These are phyloP conservation scores for Cantharis lateralis DNA, from an alignment of 2,888 invertebrate species.

Conservation along the genomic window DNA sequence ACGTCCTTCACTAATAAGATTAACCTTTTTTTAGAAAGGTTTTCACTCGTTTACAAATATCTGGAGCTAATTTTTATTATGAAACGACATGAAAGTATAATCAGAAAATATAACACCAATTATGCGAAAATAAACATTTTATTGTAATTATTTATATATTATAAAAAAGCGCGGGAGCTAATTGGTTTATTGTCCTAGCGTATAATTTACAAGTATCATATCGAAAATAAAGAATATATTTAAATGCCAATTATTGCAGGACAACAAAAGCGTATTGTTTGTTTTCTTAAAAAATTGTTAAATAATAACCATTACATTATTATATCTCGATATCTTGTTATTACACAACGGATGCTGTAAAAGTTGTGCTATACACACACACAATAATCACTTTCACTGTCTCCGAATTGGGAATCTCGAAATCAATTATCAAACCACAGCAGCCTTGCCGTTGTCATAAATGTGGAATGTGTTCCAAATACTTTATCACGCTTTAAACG, in stretches of 20 bases:
- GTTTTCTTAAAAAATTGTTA: not conserved
- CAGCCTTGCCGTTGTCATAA: conserved; percentile 20
- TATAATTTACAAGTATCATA: not conserved
- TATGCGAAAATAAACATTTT: not conserved
- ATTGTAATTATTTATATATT: not conserved
- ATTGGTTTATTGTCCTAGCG: not conserved
- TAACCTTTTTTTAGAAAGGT: not conserved
- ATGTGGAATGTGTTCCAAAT: conserved; percentile 24
- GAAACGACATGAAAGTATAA: not conserved
- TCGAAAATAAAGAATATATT: not conserved
- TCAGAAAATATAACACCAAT: not conserved
- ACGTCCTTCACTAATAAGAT: not conserved
- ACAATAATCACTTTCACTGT: conserved; percentile 18
- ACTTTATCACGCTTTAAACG: conserved; percentile 9
- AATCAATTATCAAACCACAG: conserved; percentile 15
- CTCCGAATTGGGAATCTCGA: conserved; percentile 10
- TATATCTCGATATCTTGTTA: not conserved
- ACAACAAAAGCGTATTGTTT: not conserved
- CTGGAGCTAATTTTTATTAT: not conserved
- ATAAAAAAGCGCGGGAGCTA: not conserved
- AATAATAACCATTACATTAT: not conserved
- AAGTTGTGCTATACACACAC: not conserved
- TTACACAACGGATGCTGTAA: conserved; percentile 14
- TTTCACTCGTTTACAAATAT: not conserved
- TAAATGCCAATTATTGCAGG: not conserved